These are phyloP conservation scores for Trichogramma evanescens DNA, from an alignment of 2,888 invertebrate genomes.

Conservation along the genomic window DNA sequence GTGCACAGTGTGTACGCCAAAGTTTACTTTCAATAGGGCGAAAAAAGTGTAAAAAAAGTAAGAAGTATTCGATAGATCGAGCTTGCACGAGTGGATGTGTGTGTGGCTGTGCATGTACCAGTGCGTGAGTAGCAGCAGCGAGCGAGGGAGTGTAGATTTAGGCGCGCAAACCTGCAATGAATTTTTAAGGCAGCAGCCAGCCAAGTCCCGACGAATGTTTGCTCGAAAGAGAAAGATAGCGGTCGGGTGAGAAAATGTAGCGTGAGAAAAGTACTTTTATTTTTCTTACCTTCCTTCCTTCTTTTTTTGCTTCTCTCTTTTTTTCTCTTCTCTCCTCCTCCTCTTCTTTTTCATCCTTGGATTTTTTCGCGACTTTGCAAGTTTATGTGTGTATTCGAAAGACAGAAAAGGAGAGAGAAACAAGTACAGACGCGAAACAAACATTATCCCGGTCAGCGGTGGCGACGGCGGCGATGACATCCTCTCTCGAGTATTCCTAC, in stretches of 20 bases:
- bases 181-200: slow-evolving; percentile 34
- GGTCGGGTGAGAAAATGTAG: no score
- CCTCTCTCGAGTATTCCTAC: no score
- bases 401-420: no score
- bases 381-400: no score
- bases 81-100: slow-evolving; percentile 13
- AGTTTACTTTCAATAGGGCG: not conserved
- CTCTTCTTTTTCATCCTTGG: slow-evolving; percentile 13
- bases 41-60: not conserved
- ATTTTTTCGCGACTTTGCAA: not conserved
- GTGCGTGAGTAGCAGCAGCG: no score
- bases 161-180: slow-evolving; percentile 35
- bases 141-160: slow-evolving; percentile 33
- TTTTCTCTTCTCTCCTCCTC: slow-evolving; percentile 9
- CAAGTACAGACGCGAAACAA: no score
- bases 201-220: slow-evolving; percentile 15
- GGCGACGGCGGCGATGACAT: no score
- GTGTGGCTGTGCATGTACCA: no score
- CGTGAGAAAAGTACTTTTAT: not conserved
- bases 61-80: slow-evolving; percentile 22
- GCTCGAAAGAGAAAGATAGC: not conserved
- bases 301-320: slow-evolving; percentile 25
- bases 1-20: no score
- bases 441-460: no score
- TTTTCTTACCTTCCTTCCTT: slow-evolving; percentile 31